Conservation (phyloP, 2,888 invertebrate genomes). For the Cryptosula pallasiana region DNA sequence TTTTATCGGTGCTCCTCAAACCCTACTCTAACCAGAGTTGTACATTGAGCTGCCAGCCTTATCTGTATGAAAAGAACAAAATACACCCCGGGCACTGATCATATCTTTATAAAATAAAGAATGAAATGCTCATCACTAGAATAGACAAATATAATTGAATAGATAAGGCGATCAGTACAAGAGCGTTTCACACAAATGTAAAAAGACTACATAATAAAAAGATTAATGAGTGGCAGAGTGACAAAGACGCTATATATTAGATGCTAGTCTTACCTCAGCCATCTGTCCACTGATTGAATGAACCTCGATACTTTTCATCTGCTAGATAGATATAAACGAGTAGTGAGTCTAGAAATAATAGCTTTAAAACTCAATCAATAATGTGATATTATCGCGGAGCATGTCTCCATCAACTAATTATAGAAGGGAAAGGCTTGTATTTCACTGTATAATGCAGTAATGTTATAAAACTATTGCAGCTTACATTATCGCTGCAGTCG, state of each 20-base stretch:
- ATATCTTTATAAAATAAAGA: background rate
- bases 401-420: no score
- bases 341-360: no score
- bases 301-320: no score
- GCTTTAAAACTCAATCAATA: no score
- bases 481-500: no score
- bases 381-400: no score
- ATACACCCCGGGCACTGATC: background rate
- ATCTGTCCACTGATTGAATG: background rate
- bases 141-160: constrained; percentile 2
- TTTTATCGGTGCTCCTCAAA: background rate
- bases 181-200: background rate
- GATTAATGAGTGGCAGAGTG: background rate
- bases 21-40: background rate
- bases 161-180: background rate
- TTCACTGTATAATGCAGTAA: no score
- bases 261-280: background rate
- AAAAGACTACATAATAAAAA: background rate
- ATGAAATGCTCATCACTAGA: background rate
- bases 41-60: background rate
- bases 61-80: background rate
- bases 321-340: no score
- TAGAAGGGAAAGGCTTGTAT: no score
- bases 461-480: no score
- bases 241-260: background rate